phyloP scores from a whole-genome alignment of 2,888 invertebrate species.

The Erebia palarica region DNA sequence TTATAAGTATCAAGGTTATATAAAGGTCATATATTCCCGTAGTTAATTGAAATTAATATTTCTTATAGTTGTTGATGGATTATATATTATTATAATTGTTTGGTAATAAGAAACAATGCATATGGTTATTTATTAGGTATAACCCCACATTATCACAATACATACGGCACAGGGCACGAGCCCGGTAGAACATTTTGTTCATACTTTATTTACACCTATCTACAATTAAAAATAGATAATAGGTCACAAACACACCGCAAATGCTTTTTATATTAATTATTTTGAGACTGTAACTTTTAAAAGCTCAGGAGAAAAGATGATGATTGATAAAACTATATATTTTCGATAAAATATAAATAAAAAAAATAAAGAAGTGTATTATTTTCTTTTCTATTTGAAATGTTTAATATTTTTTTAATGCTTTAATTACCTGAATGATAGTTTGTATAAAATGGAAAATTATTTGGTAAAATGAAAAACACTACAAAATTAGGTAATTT shows the following conservation, averaged over 20 bases:
- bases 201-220: slow-evolving; percentile 67
- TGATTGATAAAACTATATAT: too few species aligned
- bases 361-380: too few species aligned
- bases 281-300: slow-evolving; percentile 26
- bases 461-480: too few species aligned
- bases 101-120: slow-evolving; percentile 40
- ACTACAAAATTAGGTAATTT: neutral
- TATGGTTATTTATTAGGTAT: slow-evolving; percentile 12
- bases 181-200: slow-evolving; percentile 65
- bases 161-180: slow-evolving; percentile 45
- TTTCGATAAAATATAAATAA: too few species aligned
- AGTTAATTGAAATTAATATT: neutral
- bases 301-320: slow-evolving; percentile 29
- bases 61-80: neutral
- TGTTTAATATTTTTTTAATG: too few species aligned
- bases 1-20: too few species aligned
- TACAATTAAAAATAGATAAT: slow-evolving; percentile 43
- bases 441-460: too few species aligned
- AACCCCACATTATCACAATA: slow-evolving; percentile 53
- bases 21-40: too few species aligned
- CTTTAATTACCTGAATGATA: too few species aligned
- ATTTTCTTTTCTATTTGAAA: too few species aligned
- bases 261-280: slow-evolving; percentile 26
- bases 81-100: neutral
- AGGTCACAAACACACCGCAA: slow-evolving; percentile 7